Percentiles rank a stretch among this genome's conserved stretches.
Evolutionary conservation across 2,113 vertebrate species (phyloP).

Genomic region (Cyphomyrus plagiostoma): DNA sequence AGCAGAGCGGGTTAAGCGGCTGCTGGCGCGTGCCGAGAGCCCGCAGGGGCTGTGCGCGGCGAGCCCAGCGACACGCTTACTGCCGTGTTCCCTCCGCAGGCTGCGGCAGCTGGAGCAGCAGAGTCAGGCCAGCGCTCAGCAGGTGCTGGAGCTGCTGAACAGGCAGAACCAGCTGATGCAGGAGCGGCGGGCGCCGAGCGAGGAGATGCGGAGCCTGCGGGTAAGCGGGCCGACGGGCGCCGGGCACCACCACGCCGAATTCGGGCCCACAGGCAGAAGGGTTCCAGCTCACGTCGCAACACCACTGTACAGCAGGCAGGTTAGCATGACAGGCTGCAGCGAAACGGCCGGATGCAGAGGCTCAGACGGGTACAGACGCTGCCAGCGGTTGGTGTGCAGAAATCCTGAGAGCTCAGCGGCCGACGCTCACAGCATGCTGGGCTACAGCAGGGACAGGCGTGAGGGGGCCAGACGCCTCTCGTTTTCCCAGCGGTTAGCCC

Average conservation of each 20-base stretch:
- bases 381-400: neutral
- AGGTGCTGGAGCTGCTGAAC: constrained; percentile 80
- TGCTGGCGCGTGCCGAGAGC: neutral
- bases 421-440: neutral
- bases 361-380: neutral
- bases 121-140: constrained; percentile 80
- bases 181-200: constrained; percentile 71
- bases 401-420: neutral
- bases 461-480: neutral
- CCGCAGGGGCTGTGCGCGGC: neutral
- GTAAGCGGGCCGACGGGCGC: constrained; percentile 41
- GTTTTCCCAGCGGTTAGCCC: neutral
- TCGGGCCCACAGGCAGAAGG: neutral
- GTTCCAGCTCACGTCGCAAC: neutral
- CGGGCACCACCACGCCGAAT: neutral
- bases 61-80: neutral
- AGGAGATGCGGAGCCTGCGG: constrained; percentile 72
- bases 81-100: constrained; percentile 54
- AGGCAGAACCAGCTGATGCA: constrained; percentile 80
- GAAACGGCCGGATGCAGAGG: neutral
- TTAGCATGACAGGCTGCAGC: neutral
- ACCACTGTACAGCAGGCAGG: neutral
- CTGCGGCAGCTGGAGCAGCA: constrained; percentile 84
- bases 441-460: neutral
- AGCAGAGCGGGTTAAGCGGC: neutral